A percentile compares a stretch with the other conserved stretches of the same genome.
Conservation (phyloP, 2,797 vertebrate genomes). For the Urophycis tenuis region DNA sequence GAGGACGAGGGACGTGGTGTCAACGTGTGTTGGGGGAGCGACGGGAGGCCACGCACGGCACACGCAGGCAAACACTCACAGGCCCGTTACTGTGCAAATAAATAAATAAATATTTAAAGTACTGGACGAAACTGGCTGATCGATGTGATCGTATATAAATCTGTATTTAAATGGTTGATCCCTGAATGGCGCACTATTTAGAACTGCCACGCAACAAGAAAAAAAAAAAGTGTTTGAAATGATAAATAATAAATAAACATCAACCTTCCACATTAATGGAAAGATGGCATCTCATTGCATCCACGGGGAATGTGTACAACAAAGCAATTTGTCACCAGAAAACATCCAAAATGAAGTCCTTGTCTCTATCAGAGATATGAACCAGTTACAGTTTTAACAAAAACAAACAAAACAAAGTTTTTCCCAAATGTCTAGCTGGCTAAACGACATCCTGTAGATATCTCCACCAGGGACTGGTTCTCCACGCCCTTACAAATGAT, state of each 20-base stretch:
- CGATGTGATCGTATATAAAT: constrained; percentile 2
- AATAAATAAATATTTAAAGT: constrained; percentile 65
- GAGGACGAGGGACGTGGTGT: constrained; percentile 33
- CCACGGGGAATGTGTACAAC: neutral
- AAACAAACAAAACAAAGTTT: neutral
- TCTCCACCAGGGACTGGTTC: too few relatives aligned
- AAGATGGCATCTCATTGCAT: neutral
- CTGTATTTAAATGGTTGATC: constrained; percentile 27
- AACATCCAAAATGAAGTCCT: neutral
- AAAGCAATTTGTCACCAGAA: too few relatives aligned
- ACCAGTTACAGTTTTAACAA: neutral
- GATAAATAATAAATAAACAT: neutral
- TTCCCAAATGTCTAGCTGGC: neutral
- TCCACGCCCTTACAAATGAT: neutral
- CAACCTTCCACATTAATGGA: neutral
- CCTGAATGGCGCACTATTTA: constrained; percentile 35
- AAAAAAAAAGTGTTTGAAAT: too few relatives aligned
- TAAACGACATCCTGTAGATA: neutral
- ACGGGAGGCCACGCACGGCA: neutral
- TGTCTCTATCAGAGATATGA: neutral
- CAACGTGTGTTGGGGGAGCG: neutral
- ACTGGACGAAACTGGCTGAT: constrained; percentile 21
- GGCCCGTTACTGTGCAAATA: constrained; percentile 38
- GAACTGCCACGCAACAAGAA: neutral
- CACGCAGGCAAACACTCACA: neutral